These are phyloP conservation scores for Alitta virens DNA, from an alignment of 2,888 invertebrate species.

Conservation along the genomic window DNA sequence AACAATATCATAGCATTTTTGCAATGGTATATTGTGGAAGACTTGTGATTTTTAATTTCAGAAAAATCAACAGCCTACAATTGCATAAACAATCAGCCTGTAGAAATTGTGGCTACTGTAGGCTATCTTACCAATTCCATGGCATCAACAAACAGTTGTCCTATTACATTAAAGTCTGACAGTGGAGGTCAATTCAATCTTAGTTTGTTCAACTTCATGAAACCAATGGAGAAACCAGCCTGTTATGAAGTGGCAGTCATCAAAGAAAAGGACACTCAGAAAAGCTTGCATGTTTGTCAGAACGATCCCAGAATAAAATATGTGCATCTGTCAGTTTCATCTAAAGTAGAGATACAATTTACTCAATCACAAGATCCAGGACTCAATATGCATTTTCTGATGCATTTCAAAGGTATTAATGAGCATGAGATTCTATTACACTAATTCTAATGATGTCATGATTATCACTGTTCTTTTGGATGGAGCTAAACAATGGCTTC, in stretches of 20 bases:
- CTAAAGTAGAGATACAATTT: conserved; percentile 11
- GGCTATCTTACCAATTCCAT: too few relatives aligned
- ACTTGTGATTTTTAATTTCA: too few relatives aligned
- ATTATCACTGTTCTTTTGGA: too few relatives aligned
- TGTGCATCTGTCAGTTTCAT: conserved; percentile 11
- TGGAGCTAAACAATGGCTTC: too few relatives aligned
- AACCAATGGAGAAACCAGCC: conserved; percentile 1
- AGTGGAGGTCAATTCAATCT: not conserved
- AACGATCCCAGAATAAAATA: conserved; percentile 3
- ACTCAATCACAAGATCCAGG: conserved; percentile 1
- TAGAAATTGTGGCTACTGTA: too few relatives aligned
- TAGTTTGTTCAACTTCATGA: conserved; percentile 6
- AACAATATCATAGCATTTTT: too few relatives aligned
- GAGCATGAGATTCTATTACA: too few relatives aligned
- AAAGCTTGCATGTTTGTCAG: conserved; percentile 3
- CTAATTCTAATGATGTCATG: not conserved
- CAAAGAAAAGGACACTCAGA: not conserved
- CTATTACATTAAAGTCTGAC: too few relatives aligned
- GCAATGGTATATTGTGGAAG: too few relatives aligned
- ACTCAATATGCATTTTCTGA: conserved; percentile 7
- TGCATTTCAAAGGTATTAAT: conserved; percentile 18
- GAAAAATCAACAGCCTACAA: too few relatives aligned
- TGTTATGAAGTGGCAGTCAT: conserved; percentile 9
- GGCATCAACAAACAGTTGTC: too few relatives aligned
- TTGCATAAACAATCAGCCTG: too few relatives aligned